Base-by-base conservation (phyloP, 2,797 vertebrate species). In the Pelodytes ibericus region DNA sequence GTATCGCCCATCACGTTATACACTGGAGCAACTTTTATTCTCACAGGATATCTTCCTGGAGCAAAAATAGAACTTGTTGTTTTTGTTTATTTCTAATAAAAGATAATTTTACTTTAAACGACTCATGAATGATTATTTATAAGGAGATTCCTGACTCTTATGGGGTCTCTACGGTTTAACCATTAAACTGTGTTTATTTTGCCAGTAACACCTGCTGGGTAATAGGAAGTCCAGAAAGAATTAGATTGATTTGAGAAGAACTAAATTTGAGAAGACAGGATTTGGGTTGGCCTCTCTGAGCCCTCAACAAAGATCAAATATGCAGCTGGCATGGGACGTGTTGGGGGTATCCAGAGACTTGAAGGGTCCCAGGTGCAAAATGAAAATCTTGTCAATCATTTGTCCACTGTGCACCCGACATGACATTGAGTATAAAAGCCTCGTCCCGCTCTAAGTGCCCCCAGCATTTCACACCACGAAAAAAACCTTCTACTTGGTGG, bases 181-280 rank as follows among this genome's bases (percentile, higher is more conserved):
- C 24, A 53, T 67, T 22, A 51, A 51, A 27, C 16, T 22, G 36
- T 22, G 41, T 57, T 24, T 72, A 63, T 69, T 79, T 49, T 57
- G 74, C 83, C 80, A 86, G 77, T 86, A 86, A 89, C 92, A 92
- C 90, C 89, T 92, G 91, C 85, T 83, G 87, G 82, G 81, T 81
- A 84, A 75, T 80, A 82, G 85, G 79, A 84, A 73, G 77, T 80
- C 82, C 84, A 86, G 81, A 82, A 84, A 74, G 84, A 87, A 86
- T 82, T 80, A 58, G 64, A 79, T 80, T 86, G 83, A 82, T 89
- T 87, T 85, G 81, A n/a, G n/a, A n/a, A n/a, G n/a, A 59, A 79
- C 71, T 63, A 80, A 85, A 84, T 82, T 81, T 83, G 81, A 77
- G 80, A 79, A 68, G 71, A 63, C 69, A 80, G 27, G 63, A 57